Conservation (phyloP, 2,113 vertebrate genomes). For the Paraplagusia blochii region DNA sequence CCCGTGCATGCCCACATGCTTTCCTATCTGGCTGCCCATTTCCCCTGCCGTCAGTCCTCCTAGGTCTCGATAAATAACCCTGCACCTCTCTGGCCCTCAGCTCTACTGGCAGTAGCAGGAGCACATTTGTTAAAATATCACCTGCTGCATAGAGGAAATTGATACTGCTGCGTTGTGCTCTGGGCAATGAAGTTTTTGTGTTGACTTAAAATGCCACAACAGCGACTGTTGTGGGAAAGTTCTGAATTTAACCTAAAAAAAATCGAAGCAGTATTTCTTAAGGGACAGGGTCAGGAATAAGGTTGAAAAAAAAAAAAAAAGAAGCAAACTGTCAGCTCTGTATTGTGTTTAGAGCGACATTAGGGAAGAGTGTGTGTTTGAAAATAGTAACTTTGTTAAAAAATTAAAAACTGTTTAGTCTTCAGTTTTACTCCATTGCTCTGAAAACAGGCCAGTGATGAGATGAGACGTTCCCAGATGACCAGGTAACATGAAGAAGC, state of each 20-base stretch:
- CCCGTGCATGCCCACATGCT: slow-evolving; percentile 43
- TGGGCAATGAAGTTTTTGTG: slow-evolving; percentile 59
- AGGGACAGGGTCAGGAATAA: neutral
- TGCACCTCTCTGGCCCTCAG: slow-evolving; percentile 63
- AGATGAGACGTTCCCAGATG: slow-evolving; percentile 72
- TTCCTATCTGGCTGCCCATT: slow-evolving; percentile 73
- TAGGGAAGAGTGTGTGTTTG: slow-evolving; percentile 9
- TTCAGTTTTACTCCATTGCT: slow-evolving; percentile 70
- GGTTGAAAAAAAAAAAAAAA: slow-evolving; percentile 9
- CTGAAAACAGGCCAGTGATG: slow-evolving; percentile 61
- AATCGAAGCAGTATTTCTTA: slow-evolving; percentile 17
- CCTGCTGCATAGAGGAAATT: slow-evolving; percentile 80
- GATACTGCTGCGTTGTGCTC: slow-evolving; percentile 77
- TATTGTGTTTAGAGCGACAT: too few relatives aligned
- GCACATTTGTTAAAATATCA: slow-evolving; percentile 86
- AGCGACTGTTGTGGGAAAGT: slow-evolving; percentile 50
- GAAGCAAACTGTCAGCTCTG: too few relatives aligned
- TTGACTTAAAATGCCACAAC: slow-evolving; percentile 64
- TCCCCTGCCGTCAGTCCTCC: slow-evolving; percentile 80
- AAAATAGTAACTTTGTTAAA: slow-evolving; percentile 66
- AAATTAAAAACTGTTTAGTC: slow-evolving; percentile 69
- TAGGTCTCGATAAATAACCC: slow-evolving; percentile 84
- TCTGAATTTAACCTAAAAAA: slow-evolving; percentile 18
- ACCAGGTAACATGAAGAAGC: slow-evolving; percentile 78
- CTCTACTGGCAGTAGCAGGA: slow-evolving; percentile 71